A percentile compares a stretch with the other conserved stretches of the same genome.
phyloP scores from a whole-genome alignment of 2,888 invertebrate species.

The Gibbula magus region DNA sequence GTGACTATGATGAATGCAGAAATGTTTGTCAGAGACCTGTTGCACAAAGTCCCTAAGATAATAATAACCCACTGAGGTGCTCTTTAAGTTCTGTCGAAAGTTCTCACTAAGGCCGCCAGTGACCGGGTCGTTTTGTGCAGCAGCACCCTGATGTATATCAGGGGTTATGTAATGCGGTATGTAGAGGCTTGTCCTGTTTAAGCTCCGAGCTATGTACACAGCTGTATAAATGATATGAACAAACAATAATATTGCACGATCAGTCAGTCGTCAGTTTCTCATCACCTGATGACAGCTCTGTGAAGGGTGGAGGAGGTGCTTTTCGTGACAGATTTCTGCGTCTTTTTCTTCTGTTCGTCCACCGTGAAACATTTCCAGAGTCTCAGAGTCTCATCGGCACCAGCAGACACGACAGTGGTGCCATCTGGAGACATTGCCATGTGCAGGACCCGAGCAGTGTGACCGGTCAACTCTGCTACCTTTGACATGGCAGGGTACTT shows the following conservation, averaged over 20 bases:
- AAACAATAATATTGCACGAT: neutral
- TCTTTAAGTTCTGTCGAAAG: too few relatives aligned
- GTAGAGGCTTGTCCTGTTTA: neutral
- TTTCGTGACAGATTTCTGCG: conserved; percentile 52
- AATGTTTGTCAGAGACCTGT: too few relatives aligned
- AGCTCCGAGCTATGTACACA: neutral
- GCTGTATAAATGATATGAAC: neutral
- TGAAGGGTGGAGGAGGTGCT: conserved; percentile 38
- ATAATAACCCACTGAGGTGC: too few relatives aligned
- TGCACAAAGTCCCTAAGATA: too few relatives aligned
- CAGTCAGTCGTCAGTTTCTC: too few relatives aligned
- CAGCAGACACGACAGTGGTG: conserved; percentile 92
- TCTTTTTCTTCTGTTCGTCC: conserved; percentile 64
- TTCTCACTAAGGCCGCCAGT: too few relatives aligned
- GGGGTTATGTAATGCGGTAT: too few relatives aligned
- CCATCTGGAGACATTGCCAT: conserved; percentile 96
- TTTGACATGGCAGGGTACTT: conserved; percentile 95
- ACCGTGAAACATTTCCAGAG: conserved; percentile 93
- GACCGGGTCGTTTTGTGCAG: too few relatives aligned
- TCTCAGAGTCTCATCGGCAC: conserved; percentile 95
- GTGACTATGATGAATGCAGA: neutral
- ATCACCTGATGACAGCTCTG: conserved; percentile 29
- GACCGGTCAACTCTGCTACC: conserved; percentile 82
- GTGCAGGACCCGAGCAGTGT: conserved; percentile 91
- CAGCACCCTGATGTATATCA: too few relatives aligned